phyloP scores from a whole-genome alignment of 1,140 invertebrate species.

The Globodera rostochiensis region DNA sequence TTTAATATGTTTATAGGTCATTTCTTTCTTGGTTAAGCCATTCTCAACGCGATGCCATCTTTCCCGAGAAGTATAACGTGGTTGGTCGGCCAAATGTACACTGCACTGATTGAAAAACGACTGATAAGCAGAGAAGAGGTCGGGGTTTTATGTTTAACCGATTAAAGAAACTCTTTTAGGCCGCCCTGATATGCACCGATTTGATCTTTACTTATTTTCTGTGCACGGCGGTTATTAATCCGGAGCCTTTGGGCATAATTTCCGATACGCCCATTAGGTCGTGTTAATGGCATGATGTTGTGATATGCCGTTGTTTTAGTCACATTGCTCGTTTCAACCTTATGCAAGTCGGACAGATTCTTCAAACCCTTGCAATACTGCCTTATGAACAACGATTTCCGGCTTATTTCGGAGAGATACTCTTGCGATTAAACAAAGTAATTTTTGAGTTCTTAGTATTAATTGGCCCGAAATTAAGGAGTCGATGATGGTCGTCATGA shows the following conservation, averaged over 20 bases:
- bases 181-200: constrained; percentile 78
- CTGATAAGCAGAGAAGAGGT: constrained; percentile 71
- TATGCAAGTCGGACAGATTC: constrained; percentile 83
- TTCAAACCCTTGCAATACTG: constrained; percentile 82
- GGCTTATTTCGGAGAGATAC: constrained; percentile 75
- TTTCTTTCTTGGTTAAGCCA: constrained; percentile 41
- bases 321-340: constrained; percentile 87
- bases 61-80: constrained; percentile 79
- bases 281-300: constrained; percentile 79
- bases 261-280: constrained; percentile 85
- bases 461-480: constrained; percentile 30
- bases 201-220: constrained; percentile 90
- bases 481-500: constrained; percentile 51
- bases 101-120: constrained; percentile 66
- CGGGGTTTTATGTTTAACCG: constrained; percentile 62
- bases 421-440: constrained; percentile 77
- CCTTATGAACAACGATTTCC: constrained; percentile 56
- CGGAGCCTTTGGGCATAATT: constrained; percentile 87
- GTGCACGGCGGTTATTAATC: constrained; percentile 92
- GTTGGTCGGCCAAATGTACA: constrained; percentile 71
- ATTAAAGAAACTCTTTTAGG: constrained; percentile 45
- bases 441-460: constrained; percentile 11
- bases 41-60: constrained; percentile 83
- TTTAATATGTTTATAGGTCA: constrained; percentile 15
- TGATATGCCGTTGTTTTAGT: constrained; percentile 66